phyloP scores from a whole-genome alignment of 2,888 invertebrate species.

The Hirtodrosophila alboralis region DNA sequence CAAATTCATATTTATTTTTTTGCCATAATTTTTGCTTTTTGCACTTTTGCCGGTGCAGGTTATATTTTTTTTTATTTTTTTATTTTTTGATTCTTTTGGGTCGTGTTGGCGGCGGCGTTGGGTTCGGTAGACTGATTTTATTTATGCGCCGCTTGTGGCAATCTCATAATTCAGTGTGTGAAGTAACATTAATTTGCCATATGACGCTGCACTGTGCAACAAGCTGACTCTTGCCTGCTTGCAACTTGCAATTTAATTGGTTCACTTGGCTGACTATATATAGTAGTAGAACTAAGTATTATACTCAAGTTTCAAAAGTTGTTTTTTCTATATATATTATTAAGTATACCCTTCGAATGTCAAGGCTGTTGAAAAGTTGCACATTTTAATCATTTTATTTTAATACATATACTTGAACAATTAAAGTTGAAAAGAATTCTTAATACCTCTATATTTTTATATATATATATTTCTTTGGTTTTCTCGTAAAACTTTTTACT shows the following conservation, averaged over 20 bases:
- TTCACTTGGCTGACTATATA: conserved; percentile 45
- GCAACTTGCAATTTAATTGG: conserved; percentile 70
- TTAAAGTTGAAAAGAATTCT: too few species aligned
- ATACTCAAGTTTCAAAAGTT: too few species aligned
- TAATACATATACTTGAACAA: too few species aligned
- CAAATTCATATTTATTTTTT: conserved; percentile 8
- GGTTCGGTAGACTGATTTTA: conserved; percentile 69
- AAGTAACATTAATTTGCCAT: conserved; percentile 67
- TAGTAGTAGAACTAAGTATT: too few species aligned
- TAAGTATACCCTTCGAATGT: too few species aligned
- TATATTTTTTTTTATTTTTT: too few species aligned
- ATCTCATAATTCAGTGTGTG: conserved; percentile 74
- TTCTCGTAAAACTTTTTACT: conserved; percentile 39
- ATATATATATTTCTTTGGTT: too few species aligned
- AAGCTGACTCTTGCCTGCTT: conserved; percentile 15
- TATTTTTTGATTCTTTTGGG: conserved; percentile 56
- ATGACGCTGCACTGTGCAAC: conserved; percentile 12
- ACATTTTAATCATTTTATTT: background rate
- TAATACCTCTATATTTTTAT: too few species aligned
- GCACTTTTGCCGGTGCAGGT: conserved; percentile 33
- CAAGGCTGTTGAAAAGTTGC: conserved; percentile 36
- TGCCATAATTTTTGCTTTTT: conserved; percentile 18
- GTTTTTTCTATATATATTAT: too few species aligned
- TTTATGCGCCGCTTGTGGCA: conserved; percentile 80
- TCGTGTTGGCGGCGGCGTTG: conserved; percentile 35